Evolutionary conservation across 2,888 invertebrate species (phyloP), one percentile per base, ranked within the genome.

Genomic region (Hydropsyche betteni): DNA sequence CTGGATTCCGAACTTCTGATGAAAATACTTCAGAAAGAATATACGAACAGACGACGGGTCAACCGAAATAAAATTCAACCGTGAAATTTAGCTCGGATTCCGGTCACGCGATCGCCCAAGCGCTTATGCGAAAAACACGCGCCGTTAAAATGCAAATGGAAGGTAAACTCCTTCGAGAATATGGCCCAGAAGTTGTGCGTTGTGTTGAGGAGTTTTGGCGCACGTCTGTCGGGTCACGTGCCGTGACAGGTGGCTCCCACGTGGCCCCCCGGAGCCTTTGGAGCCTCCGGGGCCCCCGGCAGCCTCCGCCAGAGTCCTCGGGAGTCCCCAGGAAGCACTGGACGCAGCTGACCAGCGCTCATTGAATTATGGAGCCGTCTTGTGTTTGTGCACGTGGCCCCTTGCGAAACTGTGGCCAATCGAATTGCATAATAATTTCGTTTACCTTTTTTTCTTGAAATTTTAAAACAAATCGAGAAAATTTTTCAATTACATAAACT

Each of bases 181-280:
- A 53, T 53, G 44, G 44, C 33, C 70, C 34, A 44, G 70, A 70
- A 53, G 36, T 70, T 70, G 52, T 24, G 51, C 70, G 52, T 16
- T 24, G 16, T 44, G 24, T 44, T 69, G 44, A 50, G 51, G 69
- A 24, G 64, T 58, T 73, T 74, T 51, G 50, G 74, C 51, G 52
- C 77, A 77, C 77, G 77, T 77, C 75, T 68, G 55, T 7, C 44
- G 51, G 74, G 78, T 78, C 78, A 78, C 78, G 78, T 77, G 8
- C 70, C 72, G 34, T 68, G 74, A 68, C 75, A 69, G 76, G 71
- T 53, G 76, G 58, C 73, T 68, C 72, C 73, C 73, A 16, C 10
- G 75, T 14, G 75, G 74, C 75, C 69, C 71, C 71, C 55, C 7
- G 74, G 64, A 74, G 68, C 76, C 70, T 64, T 74, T 10, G 36